Base-by-base conservation (phyloP, 2,888 invertebrate species). In the Argyresthia albistria region DNA sequence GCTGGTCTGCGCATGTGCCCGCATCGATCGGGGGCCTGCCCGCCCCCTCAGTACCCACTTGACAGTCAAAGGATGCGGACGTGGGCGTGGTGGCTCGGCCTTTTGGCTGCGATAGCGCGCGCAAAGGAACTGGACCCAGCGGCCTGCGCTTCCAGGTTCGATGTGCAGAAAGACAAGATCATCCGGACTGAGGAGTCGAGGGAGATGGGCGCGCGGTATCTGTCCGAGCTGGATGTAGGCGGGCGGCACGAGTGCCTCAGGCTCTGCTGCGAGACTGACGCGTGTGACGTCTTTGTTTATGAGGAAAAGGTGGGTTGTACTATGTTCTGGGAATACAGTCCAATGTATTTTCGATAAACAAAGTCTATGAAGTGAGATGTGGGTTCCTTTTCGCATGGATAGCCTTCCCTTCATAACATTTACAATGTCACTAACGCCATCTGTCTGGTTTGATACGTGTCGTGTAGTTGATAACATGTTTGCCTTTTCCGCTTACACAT, bases 211-310 rank as follows among this genome's bases (percentile, higher is more conserved):
- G 97, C 97, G 52, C 93, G 93, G 70, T 97, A 95, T 80, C 84
- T 97, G 49, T 95, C 94, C 70, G 96, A 95, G 74, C 90, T 94
- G 58, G 95, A 96, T 75, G 88, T 96, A 67, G 92, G 93, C 61
- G 91, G 93, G 52, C 90, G 94, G 60, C 90, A 92, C 63, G 95
- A 96, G 72, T 97, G 97, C 72, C 89, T 96, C 67, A 90, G 93
- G 51, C 90, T 95, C 58, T 97, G 97, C 83, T 97, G 97, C 80
- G 93, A 95, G 77, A 96, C 95, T 3, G 92, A 93, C 50, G 82
- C 91, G 57, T 97, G 97, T 77, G 96, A 97, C 78, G 96, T 97
- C 25, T 97, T 96, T 76, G 94, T 97, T 60, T 97, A 94, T 71
- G 97, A 97, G 76, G 95, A 97, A 71, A 97, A 96, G 92, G 95